These are phyloP conservation scores for Heterohyrax brucei DNA, from an alignment of 2,797 vertebrate species.

Conservation along the genomic window DNA sequence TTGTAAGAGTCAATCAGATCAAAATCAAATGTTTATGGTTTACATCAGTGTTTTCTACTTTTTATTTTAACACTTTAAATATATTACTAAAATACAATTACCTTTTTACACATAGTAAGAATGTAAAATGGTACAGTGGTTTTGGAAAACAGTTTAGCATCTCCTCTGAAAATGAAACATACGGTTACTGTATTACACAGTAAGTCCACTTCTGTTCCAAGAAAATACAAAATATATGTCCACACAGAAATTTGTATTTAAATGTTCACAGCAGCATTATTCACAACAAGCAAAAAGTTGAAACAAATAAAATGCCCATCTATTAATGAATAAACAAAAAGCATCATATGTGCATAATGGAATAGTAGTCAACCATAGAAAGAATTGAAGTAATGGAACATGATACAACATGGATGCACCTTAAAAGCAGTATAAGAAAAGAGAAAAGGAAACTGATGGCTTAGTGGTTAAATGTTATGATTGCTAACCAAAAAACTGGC, in stretches of 20 bases:
- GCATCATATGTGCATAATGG: not conserved
- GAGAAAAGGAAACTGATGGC: no score
- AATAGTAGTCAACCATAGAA: not conserved
- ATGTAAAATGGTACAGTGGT: not conserved
- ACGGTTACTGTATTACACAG: not conserved
- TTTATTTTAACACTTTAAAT: conserved; percentile 49
- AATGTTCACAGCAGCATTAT: not conserved
- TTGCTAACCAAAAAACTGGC: no score
- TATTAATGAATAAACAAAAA: not conserved
- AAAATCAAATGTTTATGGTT: conserved; percentile 51
- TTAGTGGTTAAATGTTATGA: no score
- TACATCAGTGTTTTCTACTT: not conserved
- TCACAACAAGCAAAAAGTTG: not conserved
- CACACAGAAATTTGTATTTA: not conserved
- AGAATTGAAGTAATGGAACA: not conserved
- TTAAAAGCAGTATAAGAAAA: not conserved
- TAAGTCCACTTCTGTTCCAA: not conserved
- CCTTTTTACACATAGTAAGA: not conserved
- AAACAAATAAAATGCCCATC: not conserved
- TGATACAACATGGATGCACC: not conserved
- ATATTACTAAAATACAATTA: not conserved
- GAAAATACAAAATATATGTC: conserved; percentile 47
- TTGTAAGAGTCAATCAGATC: not conserved
- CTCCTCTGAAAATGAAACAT: not conserved
- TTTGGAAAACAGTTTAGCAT: conserved; percentile 1